Base-by-base conservation (phyloP, 1,140 invertebrate species). In the Apis florea region DNA sequence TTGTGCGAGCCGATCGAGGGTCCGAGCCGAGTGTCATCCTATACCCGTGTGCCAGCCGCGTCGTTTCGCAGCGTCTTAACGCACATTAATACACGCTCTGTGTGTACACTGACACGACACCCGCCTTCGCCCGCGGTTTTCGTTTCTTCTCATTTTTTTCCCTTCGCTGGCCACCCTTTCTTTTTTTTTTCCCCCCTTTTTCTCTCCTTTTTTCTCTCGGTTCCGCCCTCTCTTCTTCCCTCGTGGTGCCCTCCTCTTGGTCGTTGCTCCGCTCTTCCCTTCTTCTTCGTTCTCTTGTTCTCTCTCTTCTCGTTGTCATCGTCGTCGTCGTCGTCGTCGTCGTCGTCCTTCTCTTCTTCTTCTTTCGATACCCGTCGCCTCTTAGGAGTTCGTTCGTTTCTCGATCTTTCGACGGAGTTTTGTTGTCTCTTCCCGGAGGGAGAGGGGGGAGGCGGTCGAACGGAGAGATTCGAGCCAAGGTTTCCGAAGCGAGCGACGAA, bases 21-120 rank as follows among this genome's bases (percentile, higher is more conserved):
- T 69, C 85, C 74, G 59, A 84, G 73, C 86, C 83, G 84, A 91
- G 91, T 91, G 90, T 92, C 91, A 93, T 92, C 90, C 90, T 91
- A 93, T 93, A 92, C 92, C 88, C 91, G 91, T 92, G 91, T 86
- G 91, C 88, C 85, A 81, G 79, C 80, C 86, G 83, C 77, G 89
- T 85, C 88, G 87, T 89, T 88, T 90, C 90, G 88, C 85, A 85
- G 88, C 89, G 86, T 88, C 86, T 85, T 87, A 85, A 84, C 68
- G 90, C 88, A 86, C 89, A 85, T 90, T 90, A 90, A 91, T 89
- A 88, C 87, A 86, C 86, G 76, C 87, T 85, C 84, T 85, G 82
- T 83, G 83, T 87, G 76, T 86, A 87, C 86, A 78, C 77, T 67
- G 49, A 75, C 72, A 78, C 82, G 87, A 82, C 83, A 84, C 81